Percentiles rank a stretch among this genome's conserved stretches.
Evolutionary conservation across 2,888 invertebrate genomes (phyloP).

Genomic region (Labia minor): DNA sequence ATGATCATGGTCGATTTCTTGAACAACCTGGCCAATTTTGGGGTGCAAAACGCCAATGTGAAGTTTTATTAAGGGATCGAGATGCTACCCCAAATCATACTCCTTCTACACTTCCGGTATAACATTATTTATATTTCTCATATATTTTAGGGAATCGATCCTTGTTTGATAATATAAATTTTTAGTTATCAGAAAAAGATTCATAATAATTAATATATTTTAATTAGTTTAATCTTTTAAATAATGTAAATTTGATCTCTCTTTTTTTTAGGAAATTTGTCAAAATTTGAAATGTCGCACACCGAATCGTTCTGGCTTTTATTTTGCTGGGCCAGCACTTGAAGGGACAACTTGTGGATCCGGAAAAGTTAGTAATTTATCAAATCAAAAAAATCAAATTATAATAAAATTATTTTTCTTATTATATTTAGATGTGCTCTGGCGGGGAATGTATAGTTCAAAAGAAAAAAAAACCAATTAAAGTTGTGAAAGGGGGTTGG

Average conservation of each 20-base stretch:
- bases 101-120: slow-evolving; percentile 30
- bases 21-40: slow-evolving; percentile 58
- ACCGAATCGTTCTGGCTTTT: slow-evolving; percentile 60
- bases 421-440: slow-evolving; percentile 49
- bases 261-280: slow-evolving; percentile 41
- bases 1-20: slow-evolving; percentile 51
- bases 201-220: neutral
- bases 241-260: neutral
- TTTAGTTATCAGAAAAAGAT: too few species aligned
- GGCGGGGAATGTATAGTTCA: slow-evolving; percentile 51
- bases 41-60: slow-evolving; percentile 65
- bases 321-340: slow-evolving; percentile 69
- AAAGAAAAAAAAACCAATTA: slow-evolving; percentile 34
- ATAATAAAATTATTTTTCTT: neutral
- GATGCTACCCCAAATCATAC: slow-evolving; percentile 43
- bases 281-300: slow-evolving; percentile 58
- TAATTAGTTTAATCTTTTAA: too few species aligned
- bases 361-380: slow-evolving; percentile 42
- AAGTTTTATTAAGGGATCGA: slow-evolving; percentile 54
- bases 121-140: neutral
- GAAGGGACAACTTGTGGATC: slow-evolving; percentile 65
- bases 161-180: too few species aligned
- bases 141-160: neutral
- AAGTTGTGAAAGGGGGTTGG: slow-evolving; percentile 47
- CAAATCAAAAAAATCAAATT: slow-evolving; percentile 16